Percentiles rank a stretch among this genome's conserved stretches.
Conservation (phyloP, 2,113 vertebrate species). For the Entomyzon cyanotis region DNA sequence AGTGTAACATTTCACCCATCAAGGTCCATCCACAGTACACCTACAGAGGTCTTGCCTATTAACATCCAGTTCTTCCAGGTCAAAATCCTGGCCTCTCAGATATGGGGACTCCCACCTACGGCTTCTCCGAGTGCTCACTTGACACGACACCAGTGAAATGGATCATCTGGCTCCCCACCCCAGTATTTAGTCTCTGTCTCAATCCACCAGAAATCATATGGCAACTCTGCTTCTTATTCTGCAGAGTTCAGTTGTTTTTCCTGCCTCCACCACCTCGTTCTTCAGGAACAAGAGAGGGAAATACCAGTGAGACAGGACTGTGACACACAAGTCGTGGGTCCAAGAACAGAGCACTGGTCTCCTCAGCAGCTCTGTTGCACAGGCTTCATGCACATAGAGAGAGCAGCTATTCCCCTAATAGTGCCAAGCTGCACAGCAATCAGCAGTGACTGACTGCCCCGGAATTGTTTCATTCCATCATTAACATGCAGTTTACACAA, state of each 20-base stretch:
- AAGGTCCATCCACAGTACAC: conserved; percentile 6
- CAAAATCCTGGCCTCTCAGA: not conserved
- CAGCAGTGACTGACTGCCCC: conserved; percentile 31
- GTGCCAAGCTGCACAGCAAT: not conserved
- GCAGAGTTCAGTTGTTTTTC: not conserved
- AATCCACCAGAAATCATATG: not conserved
- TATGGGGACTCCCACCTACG: rapidly evolving
- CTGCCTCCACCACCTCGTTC: not conserved
- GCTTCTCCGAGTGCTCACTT: not conserved
- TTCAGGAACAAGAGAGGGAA: not conserved
- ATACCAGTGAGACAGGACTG: not conserved
- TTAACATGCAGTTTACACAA: conserved; percentile 21
- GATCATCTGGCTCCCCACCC: rapidly evolving
- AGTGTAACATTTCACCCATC: not conserved
- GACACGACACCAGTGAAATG: not conserved
- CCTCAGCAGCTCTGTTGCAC: not conserved
- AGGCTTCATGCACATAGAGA: not conserved
- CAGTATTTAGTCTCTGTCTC: not conserved
- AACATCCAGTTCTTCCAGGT: not conserved
- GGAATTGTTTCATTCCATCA: conserved; percentile 24
- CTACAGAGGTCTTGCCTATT: rapidly evolving
- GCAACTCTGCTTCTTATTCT: not conserved
- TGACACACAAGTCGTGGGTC: not conserved
- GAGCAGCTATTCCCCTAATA: conserved; percentile 8
- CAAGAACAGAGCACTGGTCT: not conserved